Conservation (phyloP, 2,888 invertebrate genomes). For the Protonemura montana region DNA sequence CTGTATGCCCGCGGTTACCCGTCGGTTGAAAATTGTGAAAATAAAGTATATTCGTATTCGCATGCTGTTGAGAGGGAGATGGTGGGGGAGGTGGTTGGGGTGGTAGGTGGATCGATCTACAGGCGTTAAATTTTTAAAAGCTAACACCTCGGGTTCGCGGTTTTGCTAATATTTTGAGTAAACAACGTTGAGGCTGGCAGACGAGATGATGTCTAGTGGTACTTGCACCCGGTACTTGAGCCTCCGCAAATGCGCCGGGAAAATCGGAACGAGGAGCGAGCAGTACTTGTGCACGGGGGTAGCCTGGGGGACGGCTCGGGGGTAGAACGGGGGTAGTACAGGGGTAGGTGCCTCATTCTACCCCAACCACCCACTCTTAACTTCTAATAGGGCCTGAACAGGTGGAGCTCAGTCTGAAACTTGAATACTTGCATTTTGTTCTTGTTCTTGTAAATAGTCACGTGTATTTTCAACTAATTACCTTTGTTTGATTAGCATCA, state of each 20-base stretch:
- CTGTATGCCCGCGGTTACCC: neutral
- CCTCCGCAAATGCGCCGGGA: neutral
- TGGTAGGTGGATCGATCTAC: neutral
- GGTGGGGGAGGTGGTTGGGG: neutral
- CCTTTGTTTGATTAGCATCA: neutral
- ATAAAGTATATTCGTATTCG: neutral
- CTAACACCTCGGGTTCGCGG: neutral
- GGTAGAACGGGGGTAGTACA: too few relatives aligned
- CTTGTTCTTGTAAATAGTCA: neutral
- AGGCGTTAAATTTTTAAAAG: neutral
- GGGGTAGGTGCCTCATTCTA: too few relatives aligned
- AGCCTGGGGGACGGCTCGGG: too few relatives aligned
- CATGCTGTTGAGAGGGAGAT: neutral
- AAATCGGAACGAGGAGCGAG: neutral
- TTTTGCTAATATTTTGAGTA: conserved; percentile 7
- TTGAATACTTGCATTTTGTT: neutral
- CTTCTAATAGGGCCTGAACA: neutral
- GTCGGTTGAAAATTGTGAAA: neutral
- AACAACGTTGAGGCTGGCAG: neutral
- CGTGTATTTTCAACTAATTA: neutral
- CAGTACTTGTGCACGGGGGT: neutral
- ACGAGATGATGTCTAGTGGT: neutral
- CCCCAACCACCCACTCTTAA: neutral
- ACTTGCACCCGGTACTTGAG: neutral
- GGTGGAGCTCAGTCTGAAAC: neutral